Evolutionary conservation across 35 echinoderm and acorn worm genomes (phyloP).

Genomic region (Stichopus chloronotus): DNA sequence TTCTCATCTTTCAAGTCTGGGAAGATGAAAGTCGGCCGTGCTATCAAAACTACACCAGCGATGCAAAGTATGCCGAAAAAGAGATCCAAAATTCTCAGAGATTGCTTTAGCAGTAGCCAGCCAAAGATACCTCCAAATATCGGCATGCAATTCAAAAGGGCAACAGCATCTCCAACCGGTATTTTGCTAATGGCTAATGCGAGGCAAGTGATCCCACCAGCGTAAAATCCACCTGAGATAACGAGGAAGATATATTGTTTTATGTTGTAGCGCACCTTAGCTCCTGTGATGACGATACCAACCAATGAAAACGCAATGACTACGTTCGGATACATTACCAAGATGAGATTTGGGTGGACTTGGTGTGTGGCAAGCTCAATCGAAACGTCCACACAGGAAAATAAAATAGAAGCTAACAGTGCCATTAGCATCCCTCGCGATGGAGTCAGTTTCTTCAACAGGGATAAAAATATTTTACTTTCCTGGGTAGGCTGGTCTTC

Average conservation of each 20-base stretch:
- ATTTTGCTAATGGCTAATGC: slow-evolving; percentile 48
- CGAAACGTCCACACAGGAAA: slow-evolving; percentile 6
- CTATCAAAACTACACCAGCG: slow-evolving; percentile 23
- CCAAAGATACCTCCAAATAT: slow-evolving; percentile 48
- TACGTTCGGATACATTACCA: background rate
- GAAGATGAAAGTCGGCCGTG: slow-evolving; percentile 48
- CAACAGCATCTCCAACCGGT: slow-evolving; percentile 46
- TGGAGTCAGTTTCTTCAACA: background rate
- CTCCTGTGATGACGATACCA: background rate
- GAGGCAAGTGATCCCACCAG: background rate
- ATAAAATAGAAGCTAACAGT: background rate
- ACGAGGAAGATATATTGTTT: slow-evolving; percentile 2
- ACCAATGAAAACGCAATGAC: background rate
- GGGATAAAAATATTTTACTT: background rate
- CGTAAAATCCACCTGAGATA: slow-evolving; percentile 6
- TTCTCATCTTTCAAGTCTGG: background rate
- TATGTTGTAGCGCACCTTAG: background rate
- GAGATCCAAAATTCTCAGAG: slow-evolving; percentile 23
- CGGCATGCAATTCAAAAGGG: slow-evolving; percentile 44
- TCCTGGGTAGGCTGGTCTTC: background rate
- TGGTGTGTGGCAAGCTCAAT: slow-evolving; percentile 25
- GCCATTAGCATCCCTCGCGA: slow-evolving; percentile 48
- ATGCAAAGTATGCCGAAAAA: slow-evolving; percentile 33
- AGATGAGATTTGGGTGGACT: slow-evolving; percentile 1
- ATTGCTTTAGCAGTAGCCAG: slow-evolving; percentile 47